Percentiles rank a stretch among this genome's conserved stretches.
These are phyloP conservation scores for Colletes collaris DNA, from an alignment of 2,888 invertebrate genomes.

Conservation along the genomic window DNA sequence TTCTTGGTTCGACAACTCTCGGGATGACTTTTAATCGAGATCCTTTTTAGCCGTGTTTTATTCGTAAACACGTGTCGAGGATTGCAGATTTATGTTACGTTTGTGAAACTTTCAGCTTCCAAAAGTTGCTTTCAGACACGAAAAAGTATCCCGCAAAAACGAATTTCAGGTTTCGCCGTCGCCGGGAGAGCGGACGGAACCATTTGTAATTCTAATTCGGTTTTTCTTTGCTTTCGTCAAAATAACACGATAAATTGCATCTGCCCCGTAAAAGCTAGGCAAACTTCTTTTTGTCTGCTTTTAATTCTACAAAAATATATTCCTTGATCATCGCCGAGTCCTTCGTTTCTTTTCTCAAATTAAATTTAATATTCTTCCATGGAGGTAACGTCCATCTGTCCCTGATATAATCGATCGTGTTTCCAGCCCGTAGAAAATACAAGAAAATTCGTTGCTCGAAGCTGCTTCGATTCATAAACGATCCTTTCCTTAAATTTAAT, in stretches of 20 bases:
- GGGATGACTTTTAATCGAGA: background rate
- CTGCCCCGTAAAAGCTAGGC: background rate
- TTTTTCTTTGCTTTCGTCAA: slow-evolving; percentile 25
- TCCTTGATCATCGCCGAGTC: background rate
- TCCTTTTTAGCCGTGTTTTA: background rate
- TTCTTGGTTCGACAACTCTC: too few relatives aligned
- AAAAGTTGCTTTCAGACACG: slow-evolving; percentile 28
- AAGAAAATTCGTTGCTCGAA: too few relatives aligned
- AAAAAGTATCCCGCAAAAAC: slow-evolving; percentile 36
- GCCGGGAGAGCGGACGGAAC: slow-evolving; percentile 4
- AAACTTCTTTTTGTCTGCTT: background rate
- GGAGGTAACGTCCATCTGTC: too few relatives aligned
- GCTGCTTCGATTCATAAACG: too few relatives aligned
- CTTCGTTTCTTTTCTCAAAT: too few relatives aligned
- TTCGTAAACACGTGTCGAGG: background rate
- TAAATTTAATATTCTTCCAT: too few relatives aligned
- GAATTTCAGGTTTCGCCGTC: slow-evolving; percentile 23
- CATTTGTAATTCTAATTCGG: slow-evolving; percentile 53
- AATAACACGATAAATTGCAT: slow-evolving; percentile 18
- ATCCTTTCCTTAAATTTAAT: too few relatives aligned
- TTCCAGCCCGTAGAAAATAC: too few relatives aligned
- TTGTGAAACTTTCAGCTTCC: slow-evolving; percentile 14
- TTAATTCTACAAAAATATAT: background rate
- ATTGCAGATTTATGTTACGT: slow-evolving; percentile 7
- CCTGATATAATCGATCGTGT: too few relatives aligned